Conservation (phyloP, 35 echinoderm and acorn worm genomes). For the Heliocidaris erythrogramma region DNA sequence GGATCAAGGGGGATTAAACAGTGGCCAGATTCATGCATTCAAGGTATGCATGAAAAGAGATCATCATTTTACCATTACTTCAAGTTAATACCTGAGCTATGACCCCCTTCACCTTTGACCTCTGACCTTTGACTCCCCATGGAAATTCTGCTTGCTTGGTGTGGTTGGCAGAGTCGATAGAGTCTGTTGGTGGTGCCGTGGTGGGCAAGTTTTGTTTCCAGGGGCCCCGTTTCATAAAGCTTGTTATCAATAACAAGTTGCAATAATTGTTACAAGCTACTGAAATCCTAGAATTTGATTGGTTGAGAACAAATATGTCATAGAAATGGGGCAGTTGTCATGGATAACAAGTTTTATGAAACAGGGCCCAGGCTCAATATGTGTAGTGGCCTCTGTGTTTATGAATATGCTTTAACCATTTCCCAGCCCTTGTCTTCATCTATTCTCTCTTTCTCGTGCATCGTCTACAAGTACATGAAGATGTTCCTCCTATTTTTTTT, state of each 20-base stretch:
- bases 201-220: neutral
- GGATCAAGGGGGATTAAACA: conserved; percentile 38
- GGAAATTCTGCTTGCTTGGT: neutral
- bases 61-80: neutral
- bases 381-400: neutral
- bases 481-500: neutral
- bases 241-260: too few relatives aligned
- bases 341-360: too few relatives aligned
- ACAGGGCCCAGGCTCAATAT: neutral
- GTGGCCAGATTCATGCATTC: conserved; percentile 25
- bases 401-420: neutral
- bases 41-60: conserved; percentile 31
- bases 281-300: too few relatives aligned
- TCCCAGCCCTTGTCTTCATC: neutral
- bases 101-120: neutral
- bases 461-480: neutral
- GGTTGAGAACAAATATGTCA: too few relatives aligned
- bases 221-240: too few relatives aligned
- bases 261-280: too few relatives aligned
- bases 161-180: neutral
- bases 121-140: conserved; percentile 29
- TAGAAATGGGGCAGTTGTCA: too few relatives aligned
- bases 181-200: neutral
- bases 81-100: neutral
- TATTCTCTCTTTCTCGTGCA: neutral